phyloP scores from a whole-genome alignment of 2,113 vertebrate species.

The Sarotherodon lohbergeri region DNA sequence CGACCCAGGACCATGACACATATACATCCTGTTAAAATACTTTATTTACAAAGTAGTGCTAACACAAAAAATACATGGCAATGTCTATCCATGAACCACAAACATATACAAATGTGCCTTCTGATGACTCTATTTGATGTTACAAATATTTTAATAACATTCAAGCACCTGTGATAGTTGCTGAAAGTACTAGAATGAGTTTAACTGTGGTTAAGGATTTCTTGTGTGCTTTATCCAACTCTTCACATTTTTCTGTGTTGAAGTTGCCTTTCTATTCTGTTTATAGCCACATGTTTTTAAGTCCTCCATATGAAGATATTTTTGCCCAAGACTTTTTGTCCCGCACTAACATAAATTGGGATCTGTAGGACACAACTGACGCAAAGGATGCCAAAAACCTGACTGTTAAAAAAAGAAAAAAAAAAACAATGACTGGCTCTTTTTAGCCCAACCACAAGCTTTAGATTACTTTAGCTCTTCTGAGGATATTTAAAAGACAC shows the following conservation, averaged over 20 bases:
- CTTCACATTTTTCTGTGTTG: neutral
- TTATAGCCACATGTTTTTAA: neutral
- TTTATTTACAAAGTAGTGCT: neutral
- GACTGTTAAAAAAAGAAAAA: neutral
- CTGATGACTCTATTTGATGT: neutral
- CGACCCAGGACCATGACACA: neutral
- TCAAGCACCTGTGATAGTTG: neutral
- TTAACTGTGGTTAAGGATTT: neutral
- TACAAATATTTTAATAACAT: neutral
- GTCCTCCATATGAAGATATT: neutral
- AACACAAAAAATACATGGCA: neutral
- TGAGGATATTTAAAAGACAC: conserved; percentile 4
- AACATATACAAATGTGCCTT: neutral
- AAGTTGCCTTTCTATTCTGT: neutral
- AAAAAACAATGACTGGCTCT: neutral
- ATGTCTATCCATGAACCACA: neutral
- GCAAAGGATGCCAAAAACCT: neutral
- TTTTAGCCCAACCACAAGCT: conserved; percentile 1
- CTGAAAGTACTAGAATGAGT: neutral
- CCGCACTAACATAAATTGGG: neutral
- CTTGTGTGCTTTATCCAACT: neutral
- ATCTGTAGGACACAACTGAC: neutral
- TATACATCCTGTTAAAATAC: neutral
- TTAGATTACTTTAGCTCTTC: neutral
- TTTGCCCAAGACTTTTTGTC: neutral